phyloP scores from a whole-genome alignment of 2,113 vertebrate species.

The Nerophis ophidion region DNA sequence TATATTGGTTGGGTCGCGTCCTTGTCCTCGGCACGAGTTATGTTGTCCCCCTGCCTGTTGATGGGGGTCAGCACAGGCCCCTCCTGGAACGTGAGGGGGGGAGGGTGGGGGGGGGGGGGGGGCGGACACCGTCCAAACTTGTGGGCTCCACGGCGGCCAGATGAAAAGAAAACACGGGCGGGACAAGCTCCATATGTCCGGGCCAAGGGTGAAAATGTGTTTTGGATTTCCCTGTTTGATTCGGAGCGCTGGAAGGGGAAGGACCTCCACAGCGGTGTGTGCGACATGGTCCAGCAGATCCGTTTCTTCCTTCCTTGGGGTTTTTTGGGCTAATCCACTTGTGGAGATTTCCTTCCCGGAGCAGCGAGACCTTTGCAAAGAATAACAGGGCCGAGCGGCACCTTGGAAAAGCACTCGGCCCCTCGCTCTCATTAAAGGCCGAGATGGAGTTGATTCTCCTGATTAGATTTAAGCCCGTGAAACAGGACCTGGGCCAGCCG shows the following conservation, averaged over 20 bases:
- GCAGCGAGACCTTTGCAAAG: slow-evolving; percentile 65
- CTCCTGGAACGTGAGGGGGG: too few species aligned
- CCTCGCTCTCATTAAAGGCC: slow-evolving; percentile 63
- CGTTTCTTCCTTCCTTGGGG: slow-evolving; percentile 68
- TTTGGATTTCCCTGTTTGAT: slow-evolving; percentile 59
- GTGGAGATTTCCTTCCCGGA: slow-evolving; percentile 63
- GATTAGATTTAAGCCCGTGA: slow-evolving; percentile 69
- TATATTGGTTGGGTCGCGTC: too few species aligned
- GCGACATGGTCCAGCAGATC: slow-evolving; percentile 48
- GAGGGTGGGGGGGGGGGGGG: slow-evolving; percentile 33
- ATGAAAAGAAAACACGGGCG: slow-evolving; percentile 64
- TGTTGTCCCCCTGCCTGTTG: slow-evolving; percentile 45
- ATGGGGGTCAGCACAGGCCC: slow-evolving; percentile 49
- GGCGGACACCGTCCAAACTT: slow-evolving; percentile 49
- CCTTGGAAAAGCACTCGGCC: slow-evolving; percentile 60
- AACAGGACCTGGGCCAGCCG: slow-evolving; percentile 49
- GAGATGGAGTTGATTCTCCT: slow-evolving; percentile 67
- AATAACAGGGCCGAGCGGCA: slow-evolving; percentile 64
- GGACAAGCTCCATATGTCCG: slow-evolving; percentile 61
- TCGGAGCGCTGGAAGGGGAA: slow-evolving; percentile 41
- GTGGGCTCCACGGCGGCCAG: slow-evolving; percentile 45
- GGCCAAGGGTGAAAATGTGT: slow-evolving; percentile 61
- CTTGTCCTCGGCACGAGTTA: slow-evolving; percentile 12
- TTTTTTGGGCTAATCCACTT: slow-evolving; percentile 61
- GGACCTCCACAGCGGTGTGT: slow-evolving; percentile 39